Percentiles rank a stretch among this genome's conserved stretches.
These are phyloP conservation scores for Sparus aurata DNA, from an alignment of 2,797 vertebrate species.

Conservation along the genomic window DNA sequence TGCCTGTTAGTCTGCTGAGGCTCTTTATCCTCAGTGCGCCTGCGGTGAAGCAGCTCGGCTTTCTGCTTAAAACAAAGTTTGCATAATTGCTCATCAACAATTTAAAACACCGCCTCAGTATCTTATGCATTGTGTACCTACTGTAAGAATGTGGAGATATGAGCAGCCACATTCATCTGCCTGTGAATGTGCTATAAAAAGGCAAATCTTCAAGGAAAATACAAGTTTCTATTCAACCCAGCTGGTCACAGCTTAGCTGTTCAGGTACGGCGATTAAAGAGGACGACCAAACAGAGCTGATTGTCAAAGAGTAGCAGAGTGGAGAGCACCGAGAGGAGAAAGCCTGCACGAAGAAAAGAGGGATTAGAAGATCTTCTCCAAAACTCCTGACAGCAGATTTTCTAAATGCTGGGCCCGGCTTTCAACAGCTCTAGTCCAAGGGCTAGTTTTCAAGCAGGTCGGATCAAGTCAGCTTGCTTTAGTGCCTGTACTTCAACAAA, in stretches of 20 bases:
- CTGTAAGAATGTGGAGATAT: background rate
- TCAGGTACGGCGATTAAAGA: slow-evolving; percentile 57
- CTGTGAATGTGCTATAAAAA: slow-evolving; percentile 4
- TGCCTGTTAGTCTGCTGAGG: slow-evolving; percentile 23
- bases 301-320: slow-evolving; percentile 36
- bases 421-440: slow-evolving; percentile 40
- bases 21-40: slow-evolving; percentile 15
- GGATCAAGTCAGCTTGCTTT: slow-evolving; percentile 33
- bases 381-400: slow-evolving; percentile 71
- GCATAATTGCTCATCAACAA: slow-evolving; percentile 9
- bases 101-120: slow-evolving; percentile 2
- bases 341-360: slow-evolving; percentile 59
- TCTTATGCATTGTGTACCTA: background rate
- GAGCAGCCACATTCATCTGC: background rate
- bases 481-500: slow-evolving; percentile 19
- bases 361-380: slow-evolving; percentile 73
- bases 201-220: slow-evolving; percentile 15
- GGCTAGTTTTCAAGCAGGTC: slow-evolving; percentile 19
- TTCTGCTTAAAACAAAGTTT: slow-evolving; percentile 29
- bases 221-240: slow-evolving; percentile 39
- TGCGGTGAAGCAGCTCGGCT: slow-evolving; percentile 9
- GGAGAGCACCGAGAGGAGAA: slow-evolving; percentile 40
- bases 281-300: slow-evolving; percentile 29
- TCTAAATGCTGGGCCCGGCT: slow-evolving; percentile 41
- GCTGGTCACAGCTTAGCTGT: slow-evolving; percentile 38